A percentile compares a stretch with the other conserved stretches of the same genome.
Evolutionary conservation across 2,888 invertebrate genomes (phyloP).

Genomic region (Ferdinandea cuprea): DNA sequence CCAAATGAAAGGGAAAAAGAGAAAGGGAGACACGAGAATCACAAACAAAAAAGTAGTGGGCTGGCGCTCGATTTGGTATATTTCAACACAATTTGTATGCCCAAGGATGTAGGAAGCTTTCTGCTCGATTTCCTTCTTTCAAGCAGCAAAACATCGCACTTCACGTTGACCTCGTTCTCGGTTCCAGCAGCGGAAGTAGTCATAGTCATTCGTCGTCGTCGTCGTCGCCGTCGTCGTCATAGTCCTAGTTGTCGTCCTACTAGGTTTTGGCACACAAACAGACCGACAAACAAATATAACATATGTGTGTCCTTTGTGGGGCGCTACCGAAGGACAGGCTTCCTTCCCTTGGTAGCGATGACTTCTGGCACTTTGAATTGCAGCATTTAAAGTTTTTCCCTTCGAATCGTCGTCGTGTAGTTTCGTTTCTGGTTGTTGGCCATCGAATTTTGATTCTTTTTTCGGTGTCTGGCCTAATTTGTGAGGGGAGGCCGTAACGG

Average conservation of each 20-base stretch:
- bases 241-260: slow-evolving; percentile 21
- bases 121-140: slow-evolving; percentile 53
- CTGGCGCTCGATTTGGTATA: slow-evolving; percentile 3
- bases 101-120: slow-evolving; percentile 51
- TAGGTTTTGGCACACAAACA: slow-evolving; percentile 59
- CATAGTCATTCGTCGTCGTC: slow-evolving; percentile 56
- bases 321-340: slow-evolving; percentile 56
- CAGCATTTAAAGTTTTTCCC: slow-evolving; percentile 47
- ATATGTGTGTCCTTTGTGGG: slow-evolving; percentile 50
- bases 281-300: slow-evolving; percentile 25
- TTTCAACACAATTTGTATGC: slow-evolving; percentile 55
- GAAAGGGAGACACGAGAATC: too few species aligned
- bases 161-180: slow-evolving; percentile 59
- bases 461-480: slow-evolving; percentile 70
- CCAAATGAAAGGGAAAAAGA: background rate
- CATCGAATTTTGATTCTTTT: slow-evolving; percentile 43
- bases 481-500: too few species aligned
- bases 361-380: slow-evolving; percentile 58
- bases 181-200: slow-evolving; percentile 54
- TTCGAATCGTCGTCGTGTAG: slow-evolving; percentile 3
- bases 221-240: slow-evolving; percentile 24
- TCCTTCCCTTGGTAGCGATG: slow-evolving; percentile 4
- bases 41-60: background rate
- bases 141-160: slow-evolving; percentile 32
- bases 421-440: slow-evolving; percentile 49